phyloP scores from a whole-genome alignment of 2,797 vertebrate genomes.

The Gallirallus australis region DNA sequence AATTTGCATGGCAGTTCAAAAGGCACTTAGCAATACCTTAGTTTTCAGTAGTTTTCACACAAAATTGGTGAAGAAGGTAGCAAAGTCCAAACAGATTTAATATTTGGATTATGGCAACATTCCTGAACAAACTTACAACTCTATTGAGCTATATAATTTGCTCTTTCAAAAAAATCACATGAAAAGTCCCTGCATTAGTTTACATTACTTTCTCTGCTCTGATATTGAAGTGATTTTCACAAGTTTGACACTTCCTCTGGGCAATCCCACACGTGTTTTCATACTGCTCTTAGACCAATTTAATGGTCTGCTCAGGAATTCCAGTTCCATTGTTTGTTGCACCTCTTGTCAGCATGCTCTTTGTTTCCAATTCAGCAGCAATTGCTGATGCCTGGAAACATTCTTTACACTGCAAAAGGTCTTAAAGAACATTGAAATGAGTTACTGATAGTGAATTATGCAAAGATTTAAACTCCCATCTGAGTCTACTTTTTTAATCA shows the following conservation, averaged over 20 bases:
- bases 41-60: not conserved
- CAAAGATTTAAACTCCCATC: not conserved
- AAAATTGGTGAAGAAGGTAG: not conserved
- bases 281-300: not conserved
- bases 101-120: not conserved
- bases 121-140: not conserved
- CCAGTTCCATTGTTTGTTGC: not conserved
- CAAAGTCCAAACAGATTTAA: not conserved
- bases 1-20: not conserved
- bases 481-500: not conserved
- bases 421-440: slow-evolving; percentile 1
- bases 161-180: not conserved
- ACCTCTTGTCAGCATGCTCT: not conserved
- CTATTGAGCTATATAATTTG: not conserved
- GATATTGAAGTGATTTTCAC: not conserved
- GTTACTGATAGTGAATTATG: slow-evolving; percentile 5
- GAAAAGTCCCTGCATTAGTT: not conserved
- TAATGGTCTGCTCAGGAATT: not conserved
- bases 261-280: rapidly evolving
- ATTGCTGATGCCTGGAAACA: not conserved
- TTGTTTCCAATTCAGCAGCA: not conserved
- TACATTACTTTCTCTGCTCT: not conserved
- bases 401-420: not conserved
- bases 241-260: not conserved
- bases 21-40: not conserved